phyloP scores from a whole-genome alignment of 1,140 invertebrate genomes.

The Mactra quadrangularis region DNA sequence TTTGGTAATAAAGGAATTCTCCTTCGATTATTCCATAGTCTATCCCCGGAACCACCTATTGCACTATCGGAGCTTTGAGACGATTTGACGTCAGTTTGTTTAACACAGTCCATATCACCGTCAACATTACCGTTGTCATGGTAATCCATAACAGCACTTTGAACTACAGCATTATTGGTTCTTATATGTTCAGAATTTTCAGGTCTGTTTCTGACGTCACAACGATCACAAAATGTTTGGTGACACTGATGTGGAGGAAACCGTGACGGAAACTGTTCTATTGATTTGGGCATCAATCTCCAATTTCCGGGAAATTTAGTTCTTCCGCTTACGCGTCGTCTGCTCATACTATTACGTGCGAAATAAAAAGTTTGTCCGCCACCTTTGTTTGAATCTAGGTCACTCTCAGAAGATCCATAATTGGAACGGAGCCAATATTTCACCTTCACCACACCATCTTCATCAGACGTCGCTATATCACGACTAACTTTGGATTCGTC shows the following conservation, averaged over 20 bases:
- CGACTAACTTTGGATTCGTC: not conserved
- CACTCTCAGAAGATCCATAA: conserved; percentile 43
- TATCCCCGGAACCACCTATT: conserved; percentile 53
- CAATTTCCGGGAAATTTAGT: conserved; percentile 53
- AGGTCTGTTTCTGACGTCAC: conserved; percentile 30
- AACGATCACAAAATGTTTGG: conserved; percentile 50
- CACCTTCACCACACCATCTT: conserved; percentile 48
- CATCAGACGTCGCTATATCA: conserved; percentile 24
- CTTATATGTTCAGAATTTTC: conserved; percentile 9
- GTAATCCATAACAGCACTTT: not conserved
- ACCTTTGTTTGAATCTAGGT: not conserved
- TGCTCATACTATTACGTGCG: conserved; percentile 34
- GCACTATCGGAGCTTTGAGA: conserved; percentile 61
- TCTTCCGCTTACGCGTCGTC: conserved; percentile 11
- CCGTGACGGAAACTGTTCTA: conserved; percentile 49
- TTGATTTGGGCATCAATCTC: conserved; percentile 53
- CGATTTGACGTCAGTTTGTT: not conserved
- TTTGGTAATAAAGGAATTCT: conserved; percentile 25
- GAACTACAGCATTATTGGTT: not conserved
- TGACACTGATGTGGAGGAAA: conserved; percentile 50
- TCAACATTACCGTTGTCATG: not conserved
- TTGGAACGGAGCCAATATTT: conserved; percentile 42
- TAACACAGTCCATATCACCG: conserved; percentile 1
- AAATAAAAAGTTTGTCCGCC: conserved; percentile 5
- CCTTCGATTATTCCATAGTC: conserved; percentile 39